Evolutionary conservation across 2,797 vertebrate genomes (phyloP).

Genomic region (Malacoraja senta): DNA sequence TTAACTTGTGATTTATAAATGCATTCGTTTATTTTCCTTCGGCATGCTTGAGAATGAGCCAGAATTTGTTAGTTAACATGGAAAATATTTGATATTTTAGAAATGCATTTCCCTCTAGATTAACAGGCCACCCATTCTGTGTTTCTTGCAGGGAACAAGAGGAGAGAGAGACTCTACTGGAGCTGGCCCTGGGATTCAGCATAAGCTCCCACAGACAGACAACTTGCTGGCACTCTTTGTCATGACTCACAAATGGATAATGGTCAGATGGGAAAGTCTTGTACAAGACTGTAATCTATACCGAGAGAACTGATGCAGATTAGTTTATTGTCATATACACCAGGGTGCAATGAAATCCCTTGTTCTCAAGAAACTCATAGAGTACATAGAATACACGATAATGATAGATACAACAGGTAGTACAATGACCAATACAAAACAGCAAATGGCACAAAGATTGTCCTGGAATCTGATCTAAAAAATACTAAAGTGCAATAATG

Average conservation of each 20-base stretch:
- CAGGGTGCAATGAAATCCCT: too few relatives aligned
- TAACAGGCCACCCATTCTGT: not conserved
- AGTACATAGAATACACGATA: too few relatives aligned
- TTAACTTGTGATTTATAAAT: not conserved
- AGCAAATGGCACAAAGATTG: too few relatives aligned
- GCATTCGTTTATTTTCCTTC: not conserved
- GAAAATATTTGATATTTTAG: not conserved
- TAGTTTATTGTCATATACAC: too few relatives aligned
- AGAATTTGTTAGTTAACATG: not conserved
- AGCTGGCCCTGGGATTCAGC: not conserved
- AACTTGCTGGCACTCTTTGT: not conserved
- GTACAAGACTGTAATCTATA: not conserved
- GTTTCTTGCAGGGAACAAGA: not conserved
- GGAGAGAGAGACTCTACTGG: not conserved
- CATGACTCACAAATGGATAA: not conserved
- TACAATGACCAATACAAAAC: too few relatives aligned
- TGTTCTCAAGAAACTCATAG: too few relatives aligned
- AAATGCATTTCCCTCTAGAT: not conserved
- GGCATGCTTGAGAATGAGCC: not conserved
- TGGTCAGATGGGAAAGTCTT: not conserved
- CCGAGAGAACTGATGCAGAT: too few relatives aligned
- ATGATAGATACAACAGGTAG: too few relatives aligned
- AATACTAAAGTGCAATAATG: too few relatives aligned
- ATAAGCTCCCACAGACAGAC: not conserved
- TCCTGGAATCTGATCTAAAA: too few relatives aligned